Conservation (phyloP, 92 coral and sea anemone genomes). For the Zoanthus solanderi region DNA sequence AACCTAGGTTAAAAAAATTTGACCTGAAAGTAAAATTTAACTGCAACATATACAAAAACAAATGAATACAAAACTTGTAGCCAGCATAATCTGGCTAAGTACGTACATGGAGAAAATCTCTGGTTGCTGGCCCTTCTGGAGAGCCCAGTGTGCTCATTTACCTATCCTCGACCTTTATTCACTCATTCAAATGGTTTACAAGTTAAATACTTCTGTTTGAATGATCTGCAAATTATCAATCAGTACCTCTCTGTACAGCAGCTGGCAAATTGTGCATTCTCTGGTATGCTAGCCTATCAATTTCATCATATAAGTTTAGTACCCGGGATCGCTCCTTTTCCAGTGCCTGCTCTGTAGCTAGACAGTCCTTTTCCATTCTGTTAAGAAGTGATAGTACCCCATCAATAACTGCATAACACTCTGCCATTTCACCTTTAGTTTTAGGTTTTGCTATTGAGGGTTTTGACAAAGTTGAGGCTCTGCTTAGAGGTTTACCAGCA, state of each 20-base stretch:
- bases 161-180: neutral
- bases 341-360: slow-evolving; percentile 77
- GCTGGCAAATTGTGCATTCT: slow-evolving; percentile 87
- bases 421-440: slow-evolving; percentile 46
- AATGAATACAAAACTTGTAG: too few relatives aligned
- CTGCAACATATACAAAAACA: too few relatives aligned
- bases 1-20: too few relatives aligned
- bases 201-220: neutral
- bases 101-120: too few relatives aligned
- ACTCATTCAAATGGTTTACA: neutral
- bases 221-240: neutral
- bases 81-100: too few relatives aligned
- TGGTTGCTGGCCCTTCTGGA: too few relatives aligned
- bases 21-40: too few relatives aligned
- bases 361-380: slow-evolving; percentile 90
- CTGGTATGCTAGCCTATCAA: slow-evolving; percentile 86
- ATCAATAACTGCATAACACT: slow-evolving; percentile 74
- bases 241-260: slow-evolving; percentile 92
- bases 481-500: slow-evolving; percentile 61
- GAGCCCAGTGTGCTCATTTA: too few relatives aligned
- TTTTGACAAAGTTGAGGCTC: slow-evolving; percentile 57
- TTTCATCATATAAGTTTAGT: slow-evolving; percentile 70
- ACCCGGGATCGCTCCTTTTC: slow-evolving; percentile 83
- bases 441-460: slow-evolving; percentile 50
- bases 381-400: slow-evolving; percentile 87